Evolutionary conservation across 2,888 invertebrate species (phyloP), one percentile per base, ranked within the genome.

Genomic region (Zhuqinia jingwanae): DNA sequence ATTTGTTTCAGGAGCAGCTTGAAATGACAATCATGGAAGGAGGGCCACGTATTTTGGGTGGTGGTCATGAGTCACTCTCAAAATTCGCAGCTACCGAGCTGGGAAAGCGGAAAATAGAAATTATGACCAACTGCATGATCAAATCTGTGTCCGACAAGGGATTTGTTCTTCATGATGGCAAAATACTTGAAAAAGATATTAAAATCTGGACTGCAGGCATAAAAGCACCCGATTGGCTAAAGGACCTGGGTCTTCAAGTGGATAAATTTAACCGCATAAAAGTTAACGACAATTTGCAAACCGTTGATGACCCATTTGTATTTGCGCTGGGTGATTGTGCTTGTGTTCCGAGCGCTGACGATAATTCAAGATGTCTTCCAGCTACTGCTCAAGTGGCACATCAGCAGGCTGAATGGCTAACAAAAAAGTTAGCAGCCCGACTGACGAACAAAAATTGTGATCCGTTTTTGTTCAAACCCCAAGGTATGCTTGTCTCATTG

Each of bases 171-270:
- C 30, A 53, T 11, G 88, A 89, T 56, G 88, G 87, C 0, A 65
- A 68, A 0, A n/a, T 77, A 0, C 27, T 90, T 1, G 73, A 86
- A 36, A 83, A 76, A 27, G 90, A 90, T 36, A 87, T 90, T 0
- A 87, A 85, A 76, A 87, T 90, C 50, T 90, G 90, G 90, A 88
- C 90, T n/a, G 90, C 90, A 8, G 90, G 90, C 8, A 85, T 89
- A 15, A 90, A 88, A 73, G 89, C 88, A 2, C 89, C 89, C 15
- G 87, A 88, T 53, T 90, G 89, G 88, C 68, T 90, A 1, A 77
- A 82, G 10, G 47, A 25, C 10, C n/a, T 88, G 17, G 89, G 87
- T 3, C 86, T 90, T 10, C 75, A 79, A 42, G 77, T 84, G 0
- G 86, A 85, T 22, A 80, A 87, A 45, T 25, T 68, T 15, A 88